Percentiles rank a stretch among this genome's conserved stretches.
phyloP scores from a whole-genome alignment of 2,113 vertebrate species.

The Zapornia atra region DNA sequence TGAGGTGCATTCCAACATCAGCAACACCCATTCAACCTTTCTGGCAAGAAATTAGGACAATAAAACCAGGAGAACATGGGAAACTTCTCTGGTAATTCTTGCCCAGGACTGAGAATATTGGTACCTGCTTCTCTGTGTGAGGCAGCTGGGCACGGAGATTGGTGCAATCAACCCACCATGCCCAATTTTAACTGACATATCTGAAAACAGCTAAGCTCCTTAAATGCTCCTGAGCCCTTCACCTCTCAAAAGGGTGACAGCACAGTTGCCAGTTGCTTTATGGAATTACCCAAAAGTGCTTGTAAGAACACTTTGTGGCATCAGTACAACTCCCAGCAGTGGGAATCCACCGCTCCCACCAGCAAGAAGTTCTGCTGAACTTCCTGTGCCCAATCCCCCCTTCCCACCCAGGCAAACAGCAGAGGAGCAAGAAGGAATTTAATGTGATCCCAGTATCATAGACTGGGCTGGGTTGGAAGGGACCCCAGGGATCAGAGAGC shows the following conservation, averaged over 20 bases:
- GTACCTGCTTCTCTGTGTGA: not conserved
- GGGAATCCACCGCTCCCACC: not conserved
- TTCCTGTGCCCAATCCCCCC: not conserved
- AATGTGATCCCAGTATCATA: not conserved
- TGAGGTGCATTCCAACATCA: not conserved
- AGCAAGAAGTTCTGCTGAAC: not conserved
- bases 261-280: not conserved
- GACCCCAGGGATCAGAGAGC: too few species aligned
- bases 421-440: not conserved
- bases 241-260: not conserved
- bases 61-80: not conserved
- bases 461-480: too few species aligned
- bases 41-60: not conserved
- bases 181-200: not conserved
- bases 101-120: not conserved
- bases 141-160: not conserved
- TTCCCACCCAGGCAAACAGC: not conserved
- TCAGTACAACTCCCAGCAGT: rapidly evolving
- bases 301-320: not conserved
- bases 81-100: not conserved
- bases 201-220: not conserved
- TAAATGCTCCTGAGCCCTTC: not conserved
- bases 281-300: not conserved
- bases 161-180: not conserved
- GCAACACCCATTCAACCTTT: rapidly evolving